Evolutionary conservation across 2,888 invertebrate genomes (phyloP), one percentile per base, ranked within the genome.

Genomic region (Autographa pulchrina): DNA sequence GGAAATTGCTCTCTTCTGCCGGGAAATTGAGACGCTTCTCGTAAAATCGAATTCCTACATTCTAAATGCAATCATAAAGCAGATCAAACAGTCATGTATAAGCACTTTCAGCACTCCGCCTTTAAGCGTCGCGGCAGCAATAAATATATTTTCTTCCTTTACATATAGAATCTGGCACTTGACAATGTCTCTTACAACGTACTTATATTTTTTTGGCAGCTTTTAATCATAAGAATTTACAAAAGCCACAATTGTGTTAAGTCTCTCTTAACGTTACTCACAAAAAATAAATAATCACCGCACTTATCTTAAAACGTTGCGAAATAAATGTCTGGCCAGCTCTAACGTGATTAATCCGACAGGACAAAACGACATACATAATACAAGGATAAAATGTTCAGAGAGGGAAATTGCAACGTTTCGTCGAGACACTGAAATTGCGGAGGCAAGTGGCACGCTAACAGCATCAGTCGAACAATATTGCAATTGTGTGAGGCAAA

Each of bases 11-110:
- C 85, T 84, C 88, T 87, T 85, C 87, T 87, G 83, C 77, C 87
- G 90, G 94, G 92, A 94, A 94, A 94, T 93, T 92, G 93, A 93
- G 92, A 90, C 83, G 90, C 87, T 90, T 80, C 87, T 91, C 87
- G 86, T 89, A 90, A 91, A 92, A 90, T 89, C 87, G 87, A 91
- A 88, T 88, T 84, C 77, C 81, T 78, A 81, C 77, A 81, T 79
- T 82, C 81, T 85, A 86, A 81, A 88, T 84, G 84, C 82, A 86
- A 85, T 85, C 85, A 84, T 78, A 79, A 75, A 78, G 78, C 75
- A 80, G 77, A 85, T 86, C 82, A 84, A 83, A 82, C 83, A 81
- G 85, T 83, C 72, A 78, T 67, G 70, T 80, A 78, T 77, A 77
- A 67, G 68, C 68, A 81, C 72, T 85, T 82, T 71, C 71, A 77